Evolutionary conservation across 2,888 invertebrate genomes (phyloP).

Genomic region (Aleiodes testaceus): DNA sequence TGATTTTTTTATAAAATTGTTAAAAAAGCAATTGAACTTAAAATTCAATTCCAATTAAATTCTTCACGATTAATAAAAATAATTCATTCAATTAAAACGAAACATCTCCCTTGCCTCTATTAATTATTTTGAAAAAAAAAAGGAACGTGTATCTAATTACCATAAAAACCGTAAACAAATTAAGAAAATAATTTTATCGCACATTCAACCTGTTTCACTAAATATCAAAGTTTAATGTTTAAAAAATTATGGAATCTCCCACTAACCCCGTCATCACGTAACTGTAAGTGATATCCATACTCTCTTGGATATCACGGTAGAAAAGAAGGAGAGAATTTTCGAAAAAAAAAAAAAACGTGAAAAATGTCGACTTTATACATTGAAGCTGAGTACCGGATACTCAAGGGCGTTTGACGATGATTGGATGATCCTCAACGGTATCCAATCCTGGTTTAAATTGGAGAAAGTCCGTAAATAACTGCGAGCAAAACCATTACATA

Average conservation of each 20-base stretch:
- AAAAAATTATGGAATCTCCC: not conserved
- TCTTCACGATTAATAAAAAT: no score
- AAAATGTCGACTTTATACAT: conserved; percentile 17
- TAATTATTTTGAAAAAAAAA: no score
- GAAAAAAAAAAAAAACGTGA: not conserved
- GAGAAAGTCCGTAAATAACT: conserved; percentile 50
- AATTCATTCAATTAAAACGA: no score
- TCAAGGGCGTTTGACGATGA: conserved; percentile 37
- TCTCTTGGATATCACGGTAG: not conserved
- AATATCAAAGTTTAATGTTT: not conserved
- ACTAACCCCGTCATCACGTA: conserved; percentile 10
- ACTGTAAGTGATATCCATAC: conserved; percentile 18
- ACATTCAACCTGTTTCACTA: not conserved
- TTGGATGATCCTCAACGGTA: conserved; percentile 31
- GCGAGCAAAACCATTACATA: conserved; percentile 45
- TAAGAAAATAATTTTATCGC: no score
- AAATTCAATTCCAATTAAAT: no score
- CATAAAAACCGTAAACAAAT: no score
- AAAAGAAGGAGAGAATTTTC: not conserved
- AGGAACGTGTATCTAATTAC: no score
- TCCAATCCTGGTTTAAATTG: conserved; percentile 52
- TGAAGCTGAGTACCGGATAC: conserved; percentile 6
- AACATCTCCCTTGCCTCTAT: no score
- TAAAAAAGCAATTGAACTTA: no score
- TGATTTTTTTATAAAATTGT: not conserved